Conservation (phyloP, 2,888 invertebrate genomes). For the Leptopterna dolabrata region DNA sequence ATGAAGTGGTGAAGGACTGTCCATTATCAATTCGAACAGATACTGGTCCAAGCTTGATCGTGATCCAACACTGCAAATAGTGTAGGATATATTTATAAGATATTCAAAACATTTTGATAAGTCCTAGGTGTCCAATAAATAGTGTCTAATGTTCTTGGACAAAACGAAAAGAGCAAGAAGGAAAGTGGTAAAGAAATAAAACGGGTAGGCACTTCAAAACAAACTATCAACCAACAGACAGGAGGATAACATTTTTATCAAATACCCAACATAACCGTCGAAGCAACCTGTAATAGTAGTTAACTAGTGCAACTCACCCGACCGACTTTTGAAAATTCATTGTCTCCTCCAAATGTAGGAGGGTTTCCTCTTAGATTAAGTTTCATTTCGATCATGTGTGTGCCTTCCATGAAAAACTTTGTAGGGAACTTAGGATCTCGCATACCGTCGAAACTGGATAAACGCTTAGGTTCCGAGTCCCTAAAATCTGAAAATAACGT, state of each 20-base stretch:
- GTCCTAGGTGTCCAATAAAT: too few relatives aligned
- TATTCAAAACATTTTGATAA: too few relatives aligned
- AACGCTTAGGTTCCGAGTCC: background rate
- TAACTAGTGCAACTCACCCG: background rate
- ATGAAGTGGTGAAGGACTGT: background rate
- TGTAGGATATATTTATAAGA: too few relatives aligned
- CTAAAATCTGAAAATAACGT: background rate
- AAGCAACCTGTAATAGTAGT: too few relatives aligned
- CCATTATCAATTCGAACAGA: background rate
- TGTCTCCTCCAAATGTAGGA: background rate
- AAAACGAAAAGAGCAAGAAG: too few relatives aligned
- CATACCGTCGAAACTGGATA: background rate
- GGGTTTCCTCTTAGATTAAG: background rate
- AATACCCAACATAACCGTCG: too few relatives aligned
- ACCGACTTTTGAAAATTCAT: background rate
- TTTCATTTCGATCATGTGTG: background rate
- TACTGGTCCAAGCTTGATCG: background rate
- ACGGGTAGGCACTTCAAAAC: too few relatives aligned
- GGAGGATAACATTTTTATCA: too few relatives aligned
- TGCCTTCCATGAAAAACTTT: background rate
- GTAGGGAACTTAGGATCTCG: background rate
- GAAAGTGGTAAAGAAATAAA: too few relatives aligned
- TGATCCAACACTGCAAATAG: background rate
- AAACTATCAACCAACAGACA: too few relatives aligned
- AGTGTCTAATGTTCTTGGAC: too few relatives aligned